Evolutionary conservation across 2,888 invertebrate species (phyloP), one percentile per base, ranked within the genome.

Genomic region (Epistrophella euchroma): DNA sequence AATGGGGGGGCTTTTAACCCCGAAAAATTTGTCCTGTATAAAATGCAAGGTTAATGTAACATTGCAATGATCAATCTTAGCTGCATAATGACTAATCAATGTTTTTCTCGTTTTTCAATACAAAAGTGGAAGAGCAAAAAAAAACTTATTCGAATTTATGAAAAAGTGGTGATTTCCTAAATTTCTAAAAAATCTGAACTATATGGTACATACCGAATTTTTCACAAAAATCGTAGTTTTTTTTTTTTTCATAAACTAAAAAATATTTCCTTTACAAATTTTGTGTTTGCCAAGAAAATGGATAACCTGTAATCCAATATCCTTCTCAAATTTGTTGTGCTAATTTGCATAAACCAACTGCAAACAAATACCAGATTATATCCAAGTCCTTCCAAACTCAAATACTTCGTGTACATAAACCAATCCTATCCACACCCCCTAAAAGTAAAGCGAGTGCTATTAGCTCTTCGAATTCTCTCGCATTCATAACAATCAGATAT

Each of bases 281-380:
- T 17, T 25, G 5, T 52, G 7, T 52, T 22, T 50, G 5, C 22
- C 50, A 52, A 52, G 25, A 45, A 11, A 64, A 22, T 37, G 22
- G 10, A 37, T 40, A 40, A 60, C 40, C 22, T 28, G 68, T 37
- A 68, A 68, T 35, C 1, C 3, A 50, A 68, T 68, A 68, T 52
- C 13, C n/a, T 37, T 22, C 19, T n/a, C 25, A 17, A 68, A 68
- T 22, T 68, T 37, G 45, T 37, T 37, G 11, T 52, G n/a, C 37
- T 68, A 37, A 68, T 68, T 68, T 68, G 68, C 50, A 68, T 68
- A 52, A 68, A 11, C 52, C 52, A 35, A 68, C 35, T 25, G 11
- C 52, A 68, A 68, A 68, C 52, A 68, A 68, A 52, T 22, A 50
- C 68, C 7, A 68, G 47, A 32, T 47, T 64, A 64, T 60, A 40